Evolutionary conservation across 2,113 vertebrate genomes (phyloP).

Genomic region (Pygathrix nemaeus): DNA sequence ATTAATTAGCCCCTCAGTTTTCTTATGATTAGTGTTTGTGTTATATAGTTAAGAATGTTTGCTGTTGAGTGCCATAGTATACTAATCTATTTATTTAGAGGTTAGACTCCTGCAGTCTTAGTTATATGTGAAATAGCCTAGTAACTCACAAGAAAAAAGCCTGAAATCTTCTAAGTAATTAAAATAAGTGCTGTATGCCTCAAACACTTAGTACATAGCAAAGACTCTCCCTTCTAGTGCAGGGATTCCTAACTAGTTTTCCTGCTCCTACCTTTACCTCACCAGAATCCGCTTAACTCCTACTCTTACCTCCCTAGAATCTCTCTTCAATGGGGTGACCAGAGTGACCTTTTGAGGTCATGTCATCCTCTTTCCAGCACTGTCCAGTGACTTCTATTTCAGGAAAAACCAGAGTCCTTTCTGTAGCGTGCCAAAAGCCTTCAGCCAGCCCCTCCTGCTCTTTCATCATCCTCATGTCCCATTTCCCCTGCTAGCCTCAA

Average conservation of each 20-base stretch:
- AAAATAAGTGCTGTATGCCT: background rate
- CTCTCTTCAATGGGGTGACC: background rate
- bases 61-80: background rate
- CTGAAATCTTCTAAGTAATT: background rate
- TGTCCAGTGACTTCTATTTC: background rate
- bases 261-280: background rate
- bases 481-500: background rate
- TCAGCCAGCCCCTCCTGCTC: background rate
- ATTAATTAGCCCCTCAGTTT: background rate
- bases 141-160: background rate
- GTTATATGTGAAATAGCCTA: constrained; percentile 20
- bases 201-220: background rate
- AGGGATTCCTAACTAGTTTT: background rate
- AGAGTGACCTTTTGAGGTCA: background rate
- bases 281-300: background rate
- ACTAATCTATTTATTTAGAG: background rate
- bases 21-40: background rate
- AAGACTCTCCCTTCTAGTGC: background rate
- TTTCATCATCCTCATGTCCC: background rate
- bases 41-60: background rate
- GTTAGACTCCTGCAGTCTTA: background rate
- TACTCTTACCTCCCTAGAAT: background rate
- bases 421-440: background rate
- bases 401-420: background rate
- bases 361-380: background rate